Conservation (phyloP, 2,797 vertebrate genomes). For the Propithecus perrieri region DNA sequence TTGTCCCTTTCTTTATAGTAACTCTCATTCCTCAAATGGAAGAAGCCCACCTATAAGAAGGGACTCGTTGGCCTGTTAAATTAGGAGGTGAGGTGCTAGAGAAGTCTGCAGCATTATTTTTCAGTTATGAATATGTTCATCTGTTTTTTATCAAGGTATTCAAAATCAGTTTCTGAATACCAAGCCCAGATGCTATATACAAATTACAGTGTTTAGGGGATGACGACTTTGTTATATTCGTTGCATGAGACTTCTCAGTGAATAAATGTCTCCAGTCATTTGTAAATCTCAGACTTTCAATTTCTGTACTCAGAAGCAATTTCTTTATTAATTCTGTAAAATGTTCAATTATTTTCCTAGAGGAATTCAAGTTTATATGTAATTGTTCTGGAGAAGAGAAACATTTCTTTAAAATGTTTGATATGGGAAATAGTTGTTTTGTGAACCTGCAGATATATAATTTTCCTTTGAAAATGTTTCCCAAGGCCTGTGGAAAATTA, state of each 20-base stretch:
- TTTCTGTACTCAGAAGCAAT: not conserved
- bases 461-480: constrained; percentile 38
- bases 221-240: not conserved
- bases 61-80: not conserved
- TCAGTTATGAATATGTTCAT: not conserved
- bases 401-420: not conserved
- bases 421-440: not conserved
- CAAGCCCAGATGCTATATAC: not conserved
- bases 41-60: not conserved
- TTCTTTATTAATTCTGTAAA: not conserved
- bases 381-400: not conserved
- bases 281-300: constrained; percentile 3
- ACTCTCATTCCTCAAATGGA: not conserved
- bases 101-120: not conserved
- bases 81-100: too few species aligned
- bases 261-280: not conserved
- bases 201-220: not conserved
- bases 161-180: not conserved
- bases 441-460: not conserved
- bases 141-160: not conserved
- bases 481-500: constrained; percentile 1
- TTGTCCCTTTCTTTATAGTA: not conserved
- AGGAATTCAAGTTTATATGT: not conserved
- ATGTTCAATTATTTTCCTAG: not conserved
- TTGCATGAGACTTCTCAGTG: not conserved